These are phyloP conservation scores for Trogon melanurus DNA, from an alignment of 2,113 vertebrate genomes.

Conservation along the genomic window DNA sequence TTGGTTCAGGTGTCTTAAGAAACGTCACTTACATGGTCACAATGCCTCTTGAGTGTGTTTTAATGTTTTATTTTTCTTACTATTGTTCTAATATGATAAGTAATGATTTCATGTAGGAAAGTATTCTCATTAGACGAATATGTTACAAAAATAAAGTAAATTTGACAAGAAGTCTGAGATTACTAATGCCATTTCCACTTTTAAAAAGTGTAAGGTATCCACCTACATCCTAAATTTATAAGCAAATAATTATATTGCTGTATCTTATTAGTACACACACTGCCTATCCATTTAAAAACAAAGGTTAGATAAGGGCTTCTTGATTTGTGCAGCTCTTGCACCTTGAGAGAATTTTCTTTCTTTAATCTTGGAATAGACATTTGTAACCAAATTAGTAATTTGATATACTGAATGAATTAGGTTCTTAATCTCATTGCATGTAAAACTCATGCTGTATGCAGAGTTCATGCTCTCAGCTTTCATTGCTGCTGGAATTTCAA, in stretches of 20 bases:
- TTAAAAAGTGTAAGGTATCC: neutral
- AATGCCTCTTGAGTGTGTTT: neutral
- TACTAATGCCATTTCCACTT: neutral
- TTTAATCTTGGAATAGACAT: neutral
- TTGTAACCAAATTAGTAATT: slow-evolving; percentile 14
- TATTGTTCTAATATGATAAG: neutral
- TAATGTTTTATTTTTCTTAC: neutral
- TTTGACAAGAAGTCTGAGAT: neutral
- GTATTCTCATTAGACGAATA: neutral
- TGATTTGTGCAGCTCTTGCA: neutral
- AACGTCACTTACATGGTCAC: neutral
- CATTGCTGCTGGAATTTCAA: neutral
- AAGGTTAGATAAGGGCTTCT: neutral
- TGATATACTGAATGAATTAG: neutral
- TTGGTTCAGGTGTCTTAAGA: neutral
- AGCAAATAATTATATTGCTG: neutral
- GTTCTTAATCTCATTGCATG: neutral
- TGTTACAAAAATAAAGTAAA: neutral
- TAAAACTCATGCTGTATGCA: neutral
- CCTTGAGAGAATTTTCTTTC: neutral
- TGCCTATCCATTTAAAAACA: neutral
- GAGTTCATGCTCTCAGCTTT: neutral
- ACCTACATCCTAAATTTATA: neutral
- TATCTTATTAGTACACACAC: neutral
- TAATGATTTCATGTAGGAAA: neutral